These are phyloP conservation scores for Hylaeus anthracinus DNA, from an alignment of 1,140 invertebrate genomes.

Conservation along the genomic window DNA sequence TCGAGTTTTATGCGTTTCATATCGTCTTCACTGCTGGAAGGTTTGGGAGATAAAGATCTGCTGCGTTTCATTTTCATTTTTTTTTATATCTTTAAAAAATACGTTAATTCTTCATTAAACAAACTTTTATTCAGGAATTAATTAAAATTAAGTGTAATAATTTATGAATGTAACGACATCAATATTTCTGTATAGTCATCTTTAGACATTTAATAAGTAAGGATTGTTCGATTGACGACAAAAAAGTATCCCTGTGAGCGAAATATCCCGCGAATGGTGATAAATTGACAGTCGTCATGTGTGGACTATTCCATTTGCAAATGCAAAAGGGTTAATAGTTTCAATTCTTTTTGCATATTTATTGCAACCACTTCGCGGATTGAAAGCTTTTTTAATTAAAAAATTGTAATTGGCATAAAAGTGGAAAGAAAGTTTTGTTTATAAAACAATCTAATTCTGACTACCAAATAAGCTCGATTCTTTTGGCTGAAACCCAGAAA, in stretches of 20 bases:
- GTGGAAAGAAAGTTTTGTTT: constrained; percentile 41
- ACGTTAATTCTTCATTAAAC: neutral
- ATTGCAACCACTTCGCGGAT: neutral
- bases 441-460: constrained; percentile 35
- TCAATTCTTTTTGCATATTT: constrained; percentile 23
- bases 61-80: constrained; percentile 70
- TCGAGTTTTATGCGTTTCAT: constrained; percentile 65
- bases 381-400: constrained; percentile 11
- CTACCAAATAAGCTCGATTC: constrained; percentile 40
- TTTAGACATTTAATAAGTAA: constrained; percentile 6
- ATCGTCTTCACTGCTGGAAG: constrained; percentile 65
- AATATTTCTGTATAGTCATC: constrained; percentile 19
- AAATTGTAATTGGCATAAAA: constrained; percentile 24
- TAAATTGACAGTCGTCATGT: too few relatives aligned
- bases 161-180: constrained; percentile 4
- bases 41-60: constrained; percentile 71
- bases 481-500: constrained; percentile 48
- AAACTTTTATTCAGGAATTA: too few relatives aligned
- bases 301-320: too few relatives aligned
- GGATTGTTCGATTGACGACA: neutral
- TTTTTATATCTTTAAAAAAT: constrained; percentile 34
- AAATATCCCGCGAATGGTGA: too few relatives aligned
- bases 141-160: neutral
- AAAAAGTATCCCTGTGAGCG: too few relatives aligned
- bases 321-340: neutral